These are phyloP conservation scores for Onychomys torridus DNA, from an alignment of 2,797 vertebrate genomes.

Conservation along the genomic window DNA sequence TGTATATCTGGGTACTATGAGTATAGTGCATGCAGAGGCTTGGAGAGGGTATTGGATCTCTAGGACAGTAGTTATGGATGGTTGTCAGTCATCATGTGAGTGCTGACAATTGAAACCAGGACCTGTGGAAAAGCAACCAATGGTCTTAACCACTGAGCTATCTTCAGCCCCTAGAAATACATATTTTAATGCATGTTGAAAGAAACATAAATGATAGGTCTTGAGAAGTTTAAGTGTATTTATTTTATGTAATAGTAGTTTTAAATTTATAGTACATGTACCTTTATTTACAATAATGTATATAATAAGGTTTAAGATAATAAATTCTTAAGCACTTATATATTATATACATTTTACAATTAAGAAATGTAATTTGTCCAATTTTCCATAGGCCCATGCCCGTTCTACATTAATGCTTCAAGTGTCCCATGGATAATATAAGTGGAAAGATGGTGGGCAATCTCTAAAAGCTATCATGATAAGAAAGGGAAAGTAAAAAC, in stretches of 20 bases:
- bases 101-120: not conserved
- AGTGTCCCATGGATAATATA: conserved; percentile 36
- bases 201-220: conserved; percentile 3
- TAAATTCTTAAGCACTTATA: conserved; percentile 68
- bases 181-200: not conserved
- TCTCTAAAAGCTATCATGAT: conserved; percentile 72
- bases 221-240: not conserved
- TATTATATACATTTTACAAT: conserved; percentile 67
- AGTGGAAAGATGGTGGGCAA: conserved; percentile 60
- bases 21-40: not conserved
- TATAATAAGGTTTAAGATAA: not conserved
- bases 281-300: not conserved
- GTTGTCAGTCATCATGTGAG: not conserved
- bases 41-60: not conserved
- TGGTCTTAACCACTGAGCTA: not conserved
- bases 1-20: not conserved
- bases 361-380: conserved; percentile 47
- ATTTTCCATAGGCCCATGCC: conserved; percentile 43
- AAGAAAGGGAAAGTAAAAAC: conserved; percentile 76
- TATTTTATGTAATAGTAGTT: not conserved
- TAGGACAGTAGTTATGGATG: no score
- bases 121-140: not conserved
- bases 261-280: not conserved
- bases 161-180: not conserved
- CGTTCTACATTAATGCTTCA: conserved; percentile 47